Base-by-base conservation (phyloP, 2,113 vertebrate genomes). In the Charina bottae region DNA sequence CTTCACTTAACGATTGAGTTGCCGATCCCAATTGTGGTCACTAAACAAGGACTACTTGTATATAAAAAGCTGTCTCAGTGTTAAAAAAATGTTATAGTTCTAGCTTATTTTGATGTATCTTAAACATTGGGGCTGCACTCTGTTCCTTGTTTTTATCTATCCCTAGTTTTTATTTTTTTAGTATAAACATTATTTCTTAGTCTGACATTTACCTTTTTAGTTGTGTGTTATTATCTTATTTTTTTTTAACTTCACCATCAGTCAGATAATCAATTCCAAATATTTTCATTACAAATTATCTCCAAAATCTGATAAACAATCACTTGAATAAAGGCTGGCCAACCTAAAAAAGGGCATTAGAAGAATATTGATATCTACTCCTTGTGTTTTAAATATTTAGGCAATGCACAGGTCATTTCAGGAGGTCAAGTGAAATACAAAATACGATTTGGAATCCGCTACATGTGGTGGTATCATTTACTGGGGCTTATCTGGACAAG, bases 381-480 rank as follows among this genome's bases (percentile, higher is more conserved):
- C 78, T 92, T 62, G 37, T 96, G 89, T 96, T 62, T 96, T 96
- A 68, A 72, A 94, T 91, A 83, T 96, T n/a, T 84, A 98, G 98
- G 98, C 90, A 94, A 95, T 88, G 96, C 97, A 9, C 96, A 94
- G 21, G 94, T 96, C 26, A 96, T 95, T 15, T 92, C 95, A 83
- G 96, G 92, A 19, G 97, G 97, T 92, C 97, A 95, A 55, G 98
- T 98, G 84, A 97, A 97, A 46, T 98, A 98, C 89, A 94, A 94
- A 94, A 94, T 96, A 86, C 91, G 98, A 24, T 93, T 83, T 7
- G 97, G 97, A 91, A 96, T 98, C 93, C 97, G 94, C 90, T 97
- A 97, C 89, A 96, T 98, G 98, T 98, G 96, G 91, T 98, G 97
- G 97, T 98, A 98, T 93, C 98, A 98, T 94, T 94, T 98, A 10